Evolutionary conservation across 2,888 invertebrate genomes (phyloP), one percentile per base, ranked within the genome.

Genomic region (Hetaerina titia): DNA sequence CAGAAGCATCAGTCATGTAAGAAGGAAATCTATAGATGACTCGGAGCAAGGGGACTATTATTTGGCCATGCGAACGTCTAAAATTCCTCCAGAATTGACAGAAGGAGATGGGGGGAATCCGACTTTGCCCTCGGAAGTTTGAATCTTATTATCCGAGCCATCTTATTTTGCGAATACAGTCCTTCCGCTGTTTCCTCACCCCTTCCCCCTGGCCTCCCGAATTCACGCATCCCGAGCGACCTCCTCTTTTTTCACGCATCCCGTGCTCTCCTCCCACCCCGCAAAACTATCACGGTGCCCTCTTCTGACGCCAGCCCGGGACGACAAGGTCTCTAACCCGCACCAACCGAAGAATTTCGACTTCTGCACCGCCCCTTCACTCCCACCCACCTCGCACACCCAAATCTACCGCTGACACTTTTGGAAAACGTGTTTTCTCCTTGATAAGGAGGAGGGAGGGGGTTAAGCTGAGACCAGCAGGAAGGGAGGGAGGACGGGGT

Each of bases 61-160:
- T 69, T n/a, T n/a, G 69, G 69, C 22, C 45, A 45, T 45, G 45
- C 45, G 45, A 9, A 69, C 69, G 69, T n/a, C 22, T 22, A 4
- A 9, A 69, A 69, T 69, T 69, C 69, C 69, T 69, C 69, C n/a
- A 69, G 69, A 69, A 69, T 69, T 22, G 69, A 69, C 69, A 69
- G 69, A n/a, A 22, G 69, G n/a, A 69, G n/a, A n/a, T 69, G 69
- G n/a, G 22, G 22, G 69, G 69, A 69, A 69, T 69, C 69, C 69
- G 69, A 69, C 69, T 69, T 69, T 69, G 69, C n/a, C 69, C 69
- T 69, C 69, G 69, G 69, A 69, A 69, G 69, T 69, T 69, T 69
- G 69, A 69, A 69, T 69, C 69, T n/a, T 69, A 69, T 69, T 69
- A 69, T 69, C 69, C 69, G 69, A 19, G 22, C 69, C 69, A 69